These are phyloP conservation scores for Dexiosoma caninum DNA, from an alignment of 2,888 invertebrate genomes.

Conservation along the genomic window DNA sequence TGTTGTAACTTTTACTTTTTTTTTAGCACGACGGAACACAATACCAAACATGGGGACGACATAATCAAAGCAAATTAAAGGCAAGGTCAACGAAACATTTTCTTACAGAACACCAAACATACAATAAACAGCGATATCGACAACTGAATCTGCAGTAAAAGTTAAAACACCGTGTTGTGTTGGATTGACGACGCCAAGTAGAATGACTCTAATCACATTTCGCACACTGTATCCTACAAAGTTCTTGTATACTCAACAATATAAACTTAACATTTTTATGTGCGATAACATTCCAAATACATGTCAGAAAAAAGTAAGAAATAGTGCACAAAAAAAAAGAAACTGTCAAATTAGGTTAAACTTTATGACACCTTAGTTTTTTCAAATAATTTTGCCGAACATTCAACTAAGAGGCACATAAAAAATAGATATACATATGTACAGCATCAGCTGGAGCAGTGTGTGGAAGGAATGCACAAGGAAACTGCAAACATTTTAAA, in stretches of 20 bases:
- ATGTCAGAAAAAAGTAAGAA: not conserved
- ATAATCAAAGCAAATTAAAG: too few relatives aligned
- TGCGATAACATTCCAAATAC: constrained; percentile 64
- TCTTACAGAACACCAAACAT: too few relatives aligned
- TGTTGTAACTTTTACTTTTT: too few relatives aligned
- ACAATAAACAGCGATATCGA: too few relatives aligned
- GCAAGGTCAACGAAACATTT: too few relatives aligned
- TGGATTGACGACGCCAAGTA: too few relatives aligned
- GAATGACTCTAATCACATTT: not conserved
- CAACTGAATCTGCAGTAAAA: too few relatives aligned
- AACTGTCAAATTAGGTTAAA: constrained; percentile 75
- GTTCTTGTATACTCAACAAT: not conserved
- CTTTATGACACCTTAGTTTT: constrained; percentile 70
- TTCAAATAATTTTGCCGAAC: not conserved
- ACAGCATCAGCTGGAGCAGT: not conserved
- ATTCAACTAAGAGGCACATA: constrained; percentile 8
- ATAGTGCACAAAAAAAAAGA: not conserved
- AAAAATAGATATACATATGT: too few relatives aligned
- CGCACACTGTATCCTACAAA: constrained; percentile 33
- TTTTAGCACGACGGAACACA: too few relatives aligned
- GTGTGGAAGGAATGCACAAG: constrained; percentile 6
- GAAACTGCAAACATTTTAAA: not conserved
- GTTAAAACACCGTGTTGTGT: too few relatives aligned
- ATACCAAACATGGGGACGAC: too few relatives aligned
- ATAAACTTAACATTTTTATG: constrained; percentile 40